Conservation (phyloP, 2,888 invertebrate genomes). For the Epinotia ramella region DNA sequence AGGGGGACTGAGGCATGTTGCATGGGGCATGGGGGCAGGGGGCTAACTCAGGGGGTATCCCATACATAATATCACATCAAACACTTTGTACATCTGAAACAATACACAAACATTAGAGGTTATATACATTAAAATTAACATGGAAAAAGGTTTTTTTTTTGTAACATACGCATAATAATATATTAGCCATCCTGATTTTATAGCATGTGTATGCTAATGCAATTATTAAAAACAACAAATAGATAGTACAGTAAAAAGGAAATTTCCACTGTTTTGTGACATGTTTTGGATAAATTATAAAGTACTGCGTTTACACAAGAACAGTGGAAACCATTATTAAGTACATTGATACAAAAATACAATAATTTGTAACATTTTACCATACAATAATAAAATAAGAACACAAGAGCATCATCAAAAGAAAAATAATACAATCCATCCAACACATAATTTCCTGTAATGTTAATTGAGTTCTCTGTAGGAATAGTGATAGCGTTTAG, state of each 20-base stretch:
- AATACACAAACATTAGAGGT: conserved; percentile 57
- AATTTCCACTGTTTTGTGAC: no score
- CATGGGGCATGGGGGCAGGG: conserved; percentile 86
- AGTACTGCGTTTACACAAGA: background rate
- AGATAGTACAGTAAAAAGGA: no score
- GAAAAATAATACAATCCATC: background rate
- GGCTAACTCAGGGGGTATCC: conserved; percentile 77
- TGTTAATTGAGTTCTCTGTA: background rate
- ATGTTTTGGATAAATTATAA: no score
- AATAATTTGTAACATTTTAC: no score
- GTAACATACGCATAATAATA: no score
- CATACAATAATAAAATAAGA: background rate
- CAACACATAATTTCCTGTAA: background rate
- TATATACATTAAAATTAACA: conserved; percentile 47
- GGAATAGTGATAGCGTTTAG: conserved; percentile 1
- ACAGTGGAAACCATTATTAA: background rate
- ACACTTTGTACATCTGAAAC: conserved; percentile 84
- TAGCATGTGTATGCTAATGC: no score
- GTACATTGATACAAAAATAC: no score
- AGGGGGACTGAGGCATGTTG: conserved; percentile 89
- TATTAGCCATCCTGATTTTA: background rate
- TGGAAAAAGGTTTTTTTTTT: background rate
- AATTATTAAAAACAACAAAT: no score
- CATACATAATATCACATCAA: conserved; percentile 83
- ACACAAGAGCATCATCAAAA: background rate